Conservation (phyloP, 2,888 invertebrate species). For the Orthonevra nobilis region DNA sequence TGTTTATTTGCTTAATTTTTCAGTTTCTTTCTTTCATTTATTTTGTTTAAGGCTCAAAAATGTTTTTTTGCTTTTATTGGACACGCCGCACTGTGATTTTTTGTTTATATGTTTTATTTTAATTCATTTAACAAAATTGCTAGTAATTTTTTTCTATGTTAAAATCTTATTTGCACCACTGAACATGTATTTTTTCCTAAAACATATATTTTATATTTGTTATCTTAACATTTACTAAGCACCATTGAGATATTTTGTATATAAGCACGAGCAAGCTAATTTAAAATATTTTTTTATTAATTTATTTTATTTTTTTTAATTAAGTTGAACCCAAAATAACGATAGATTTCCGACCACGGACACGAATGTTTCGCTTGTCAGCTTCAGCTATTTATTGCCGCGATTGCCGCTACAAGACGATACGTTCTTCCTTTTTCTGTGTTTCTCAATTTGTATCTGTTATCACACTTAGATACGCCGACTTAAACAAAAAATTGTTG, state of each 20-base stretch:
- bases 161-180: constrained; percentile 32
- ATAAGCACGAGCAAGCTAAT: constrained; percentile 52
- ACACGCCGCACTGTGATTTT: too few species aligned
- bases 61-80: too few species aligned
- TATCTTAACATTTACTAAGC: constrained; percentile 49
- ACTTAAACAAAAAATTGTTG: constrained; percentile 30
- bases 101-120: too few species aligned
- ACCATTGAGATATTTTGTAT: constrained; percentile 61
- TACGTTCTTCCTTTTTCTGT: too few species aligned
- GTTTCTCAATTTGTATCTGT: constrained; percentile 13
- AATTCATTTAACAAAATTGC: too few species aligned
- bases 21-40: too few species aligned
- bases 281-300: not conserved
- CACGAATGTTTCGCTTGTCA: constrained; percentile 56
- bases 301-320: not conserved
- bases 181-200: constrained; percentile 18
- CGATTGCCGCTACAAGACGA: constrained; percentile 21
- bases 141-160: constrained; percentile 6
- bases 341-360: constrained; percentile 50
- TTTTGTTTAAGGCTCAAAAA: too few species aligned
- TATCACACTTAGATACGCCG: constrained; percentile 39
- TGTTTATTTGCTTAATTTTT: too few species aligned
- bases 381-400: constrained; percentile 11
- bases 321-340: constrained; percentile 6
- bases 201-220: constrained; percentile 40